Evolutionary conservation across 2,888 invertebrate species (phyloP).

Genomic region (Drosophila multiciliata): DNA sequence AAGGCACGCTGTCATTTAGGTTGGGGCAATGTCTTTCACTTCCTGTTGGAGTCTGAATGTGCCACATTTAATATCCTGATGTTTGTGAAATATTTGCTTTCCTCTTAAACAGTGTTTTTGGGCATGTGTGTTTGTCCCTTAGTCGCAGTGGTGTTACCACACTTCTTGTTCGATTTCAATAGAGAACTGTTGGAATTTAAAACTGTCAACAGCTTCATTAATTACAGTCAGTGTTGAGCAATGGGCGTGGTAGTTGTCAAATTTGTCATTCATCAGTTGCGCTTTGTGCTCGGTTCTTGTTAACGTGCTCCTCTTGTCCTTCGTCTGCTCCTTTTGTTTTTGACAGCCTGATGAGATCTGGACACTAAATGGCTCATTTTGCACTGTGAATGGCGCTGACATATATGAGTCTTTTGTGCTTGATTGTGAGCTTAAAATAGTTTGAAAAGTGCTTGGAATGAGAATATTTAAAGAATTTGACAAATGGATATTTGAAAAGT

Average conservation of each 20-base stretch:
- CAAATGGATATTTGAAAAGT: background rate
- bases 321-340: conserved; percentile 50
- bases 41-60: conserved; percentile 10
- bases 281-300: conserved; percentile 27
- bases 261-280: conserved; percentile 75
- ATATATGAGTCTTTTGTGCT: conserved; percentile 1
- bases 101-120: conserved; percentile 38
- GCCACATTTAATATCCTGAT: conserved; percentile 47
- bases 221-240: conserved; percentile 55
- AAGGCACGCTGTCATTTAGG: conserved; percentile 61
- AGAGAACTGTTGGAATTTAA: conserved; percentile 50
- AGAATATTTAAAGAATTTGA: background rate
- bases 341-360: conserved; percentile 43
- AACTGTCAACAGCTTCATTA: conserved; percentile 76
- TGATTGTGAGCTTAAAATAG: background rate
- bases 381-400: background rate
- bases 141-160: background rate
- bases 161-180: conserved; percentile 40
- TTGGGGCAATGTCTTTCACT: conserved; percentile 31
- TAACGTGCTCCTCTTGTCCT: conserved; percentile 10
- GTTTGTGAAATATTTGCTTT: conserved; percentile 47
- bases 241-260: conserved; percentile 64
- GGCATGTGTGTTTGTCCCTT: conserved; percentile 32
- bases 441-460: background rate
- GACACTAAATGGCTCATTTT: conserved; percentile 31